Evolutionary conservation across 2,888 invertebrate genomes (phyloP).

Genomic region (Lepidochrysops patricia): DNA sequence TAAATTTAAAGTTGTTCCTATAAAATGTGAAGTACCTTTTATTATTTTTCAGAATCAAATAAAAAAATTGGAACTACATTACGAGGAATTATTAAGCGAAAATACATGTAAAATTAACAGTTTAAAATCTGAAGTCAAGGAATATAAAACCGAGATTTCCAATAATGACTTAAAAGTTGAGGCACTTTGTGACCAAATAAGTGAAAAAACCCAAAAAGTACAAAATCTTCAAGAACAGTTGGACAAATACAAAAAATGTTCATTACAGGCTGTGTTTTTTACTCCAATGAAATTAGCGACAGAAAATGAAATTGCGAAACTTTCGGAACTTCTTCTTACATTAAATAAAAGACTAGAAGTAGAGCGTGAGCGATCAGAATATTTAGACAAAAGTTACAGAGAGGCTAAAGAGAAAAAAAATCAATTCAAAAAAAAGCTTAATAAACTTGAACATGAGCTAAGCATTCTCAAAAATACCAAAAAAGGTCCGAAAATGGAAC

Average conservation of each 20-base stretch:
- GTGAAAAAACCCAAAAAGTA: constrained; percentile 62
- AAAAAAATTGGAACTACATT: constrained; percentile 54
- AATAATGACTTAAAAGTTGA: constrained; percentile 69
- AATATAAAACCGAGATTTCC: constrained; percentile 53
- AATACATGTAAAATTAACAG: constrained; percentile 65
- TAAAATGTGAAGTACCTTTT: neutral
- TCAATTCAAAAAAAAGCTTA: constrained; percentile 45
- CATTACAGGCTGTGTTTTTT: constrained; percentile 63
- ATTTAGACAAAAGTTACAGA: constrained; percentile 70
- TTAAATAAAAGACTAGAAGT: constrained; percentile 73
- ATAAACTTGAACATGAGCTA: constrained; percentile 41
- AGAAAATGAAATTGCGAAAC: constrained; percentile 76
- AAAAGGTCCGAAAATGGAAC: constrained; percentile 44
- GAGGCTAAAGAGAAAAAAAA: constrained; percentile 71
- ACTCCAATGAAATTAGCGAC: constrained; percentile 72
- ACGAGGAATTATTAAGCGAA: constrained; percentile 67
- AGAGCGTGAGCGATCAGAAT: constrained; percentile 75
- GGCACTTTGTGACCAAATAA: constrained; percentile 57
- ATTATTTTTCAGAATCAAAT: constrained; percentile 62
- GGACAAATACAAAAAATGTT: constrained; percentile 60
- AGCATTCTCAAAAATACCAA: constrained; percentile 39
- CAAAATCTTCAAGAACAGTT: constrained; percentile 62
- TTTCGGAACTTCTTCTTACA: constrained; percentile 73
- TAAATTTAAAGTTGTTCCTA: no score
- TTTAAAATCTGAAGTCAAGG: constrained; percentile 52